These are phyloP conservation scores for Subacronicta megacephala DNA, from an alignment of 2,888 invertebrate genomes.

Conservation along the genomic window DNA sequence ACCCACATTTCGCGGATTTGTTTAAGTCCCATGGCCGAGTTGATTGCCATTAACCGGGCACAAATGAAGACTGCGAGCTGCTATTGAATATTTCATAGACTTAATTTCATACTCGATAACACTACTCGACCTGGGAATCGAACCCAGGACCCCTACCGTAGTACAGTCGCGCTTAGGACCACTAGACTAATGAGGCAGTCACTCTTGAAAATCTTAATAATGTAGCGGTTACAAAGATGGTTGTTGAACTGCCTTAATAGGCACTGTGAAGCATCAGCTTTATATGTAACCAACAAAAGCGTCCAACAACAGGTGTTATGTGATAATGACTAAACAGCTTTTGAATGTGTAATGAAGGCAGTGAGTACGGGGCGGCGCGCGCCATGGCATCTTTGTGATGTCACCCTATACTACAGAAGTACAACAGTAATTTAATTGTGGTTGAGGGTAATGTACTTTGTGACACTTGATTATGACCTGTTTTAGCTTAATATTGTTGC, in stretches of 20 bases:
- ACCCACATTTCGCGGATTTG: too few relatives aligned
- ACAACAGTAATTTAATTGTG: constrained; percentile 50
- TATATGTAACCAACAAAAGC: constrained; percentile 61
- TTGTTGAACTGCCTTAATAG: neutral
- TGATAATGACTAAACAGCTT: constrained; percentile 87
- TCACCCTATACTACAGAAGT: constrained; percentile 53
- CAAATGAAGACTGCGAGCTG: too few relatives aligned
- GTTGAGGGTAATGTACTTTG: constrained; percentile 18
- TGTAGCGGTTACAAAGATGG: neutral
- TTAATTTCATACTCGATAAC: too few relatives aligned
- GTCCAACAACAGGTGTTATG: constrained; percentile 83
- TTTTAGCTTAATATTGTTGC: too few relatives aligned
- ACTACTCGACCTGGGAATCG: too few relatives aligned
- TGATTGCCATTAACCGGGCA: too few relatives aligned
- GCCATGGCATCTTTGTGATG: constrained; percentile 63
- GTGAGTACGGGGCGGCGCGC: constrained; percentile 67
- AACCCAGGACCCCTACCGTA: too few relatives aligned
- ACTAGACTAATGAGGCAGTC: too few relatives aligned
- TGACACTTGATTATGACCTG: constrained; percentile 18
- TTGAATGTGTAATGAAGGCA: constrained; percentile 84
- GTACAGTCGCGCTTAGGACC: too few relatives aligned
- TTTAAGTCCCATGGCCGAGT: too few relatives aligned
- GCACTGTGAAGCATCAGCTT: constrained; percentile 43
- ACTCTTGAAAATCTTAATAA: too few relatives aligned
- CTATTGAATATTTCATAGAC: too few relatives aligned